These are phyloP conservation scores for Mus caroli DNA, from an alignment of 2,797 vertebrate species.

Conservation along the genomic window DNA sequence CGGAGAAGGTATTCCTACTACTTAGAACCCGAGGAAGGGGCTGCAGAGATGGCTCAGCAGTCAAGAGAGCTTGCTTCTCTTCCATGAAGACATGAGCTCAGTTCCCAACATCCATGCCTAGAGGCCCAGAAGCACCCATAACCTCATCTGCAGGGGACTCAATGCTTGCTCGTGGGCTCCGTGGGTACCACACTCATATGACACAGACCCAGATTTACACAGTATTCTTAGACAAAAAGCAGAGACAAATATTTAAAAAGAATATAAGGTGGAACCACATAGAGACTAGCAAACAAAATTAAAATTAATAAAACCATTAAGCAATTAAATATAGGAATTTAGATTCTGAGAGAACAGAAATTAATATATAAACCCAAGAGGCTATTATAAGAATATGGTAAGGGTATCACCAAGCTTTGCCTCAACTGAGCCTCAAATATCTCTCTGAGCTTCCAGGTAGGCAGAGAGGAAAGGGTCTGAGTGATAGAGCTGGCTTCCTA, in stretches of 20 bases:
- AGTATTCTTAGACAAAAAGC: neutral
- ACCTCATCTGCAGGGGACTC: neutral
- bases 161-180: neutral
- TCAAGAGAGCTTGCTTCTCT: neutral
- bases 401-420: neutral
- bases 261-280: neutral
- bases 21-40: neutral
- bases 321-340: neutral
- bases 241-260: neutral
- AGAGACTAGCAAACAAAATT: neutral
- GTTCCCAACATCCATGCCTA: neutral
- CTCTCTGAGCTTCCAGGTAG: slow-evolving; percentile 41
- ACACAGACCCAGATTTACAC: neutral
- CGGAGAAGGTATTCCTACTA: neutral
- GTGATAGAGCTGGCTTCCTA: neutral
- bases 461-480: slow-evolving; percentile 6
- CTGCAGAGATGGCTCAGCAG: neutral
- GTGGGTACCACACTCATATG: neutral
- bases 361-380: slow-evolving; percentile 2
- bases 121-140: neutral
- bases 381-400: neutral
- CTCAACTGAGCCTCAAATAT: neutral
- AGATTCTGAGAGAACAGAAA: neutral
- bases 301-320: slow-evolving; percentile 7
- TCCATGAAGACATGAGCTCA: neutral